These are phyloP conservation scores for Galbula dea DNA, from an alignment of 2,113 vertebrate species.

Conservation along the genomic window DNA sequence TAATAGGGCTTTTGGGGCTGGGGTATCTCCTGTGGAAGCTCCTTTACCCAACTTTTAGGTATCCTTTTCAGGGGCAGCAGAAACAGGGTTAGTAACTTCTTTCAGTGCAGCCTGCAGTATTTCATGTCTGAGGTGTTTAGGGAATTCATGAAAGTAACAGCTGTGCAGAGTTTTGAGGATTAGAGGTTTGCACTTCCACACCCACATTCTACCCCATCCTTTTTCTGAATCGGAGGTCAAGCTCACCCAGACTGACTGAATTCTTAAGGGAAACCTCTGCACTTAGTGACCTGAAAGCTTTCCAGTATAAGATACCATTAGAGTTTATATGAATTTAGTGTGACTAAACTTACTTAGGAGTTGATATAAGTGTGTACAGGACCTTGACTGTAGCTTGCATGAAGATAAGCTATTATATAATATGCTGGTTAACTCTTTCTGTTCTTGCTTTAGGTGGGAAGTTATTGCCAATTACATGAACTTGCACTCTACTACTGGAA, in stretches of 20 bases:
- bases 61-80: not conserved
- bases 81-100: not conserved
- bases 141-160: not conserved
- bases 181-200: not conserved
- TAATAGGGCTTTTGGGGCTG: not conserved
- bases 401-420: not conserved
- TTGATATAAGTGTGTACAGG: not conserved
- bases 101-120: not conserved
- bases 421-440: not conserved
- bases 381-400: not conserved
- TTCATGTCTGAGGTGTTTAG: not conserved
- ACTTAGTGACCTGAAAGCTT: not conserved
- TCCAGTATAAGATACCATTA: not conserved
- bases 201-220: not conserved
- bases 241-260: not conserved
- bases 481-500: slow-evolving; percentile 88
- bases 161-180: not conserved
- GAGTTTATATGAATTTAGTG: not conserved
- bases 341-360: not conserved
- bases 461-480: slow-evolving; percentile 99
- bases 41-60: not conserved
- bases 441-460: slow-evolving; percentile 84
- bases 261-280: not conserved
- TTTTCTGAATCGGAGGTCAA: not conserved
- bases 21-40: not conserved